phyloP scores from a whole-genome alignment of 2,797 vertebrate genomes.

The Babyrousa celebensis region DNA sequence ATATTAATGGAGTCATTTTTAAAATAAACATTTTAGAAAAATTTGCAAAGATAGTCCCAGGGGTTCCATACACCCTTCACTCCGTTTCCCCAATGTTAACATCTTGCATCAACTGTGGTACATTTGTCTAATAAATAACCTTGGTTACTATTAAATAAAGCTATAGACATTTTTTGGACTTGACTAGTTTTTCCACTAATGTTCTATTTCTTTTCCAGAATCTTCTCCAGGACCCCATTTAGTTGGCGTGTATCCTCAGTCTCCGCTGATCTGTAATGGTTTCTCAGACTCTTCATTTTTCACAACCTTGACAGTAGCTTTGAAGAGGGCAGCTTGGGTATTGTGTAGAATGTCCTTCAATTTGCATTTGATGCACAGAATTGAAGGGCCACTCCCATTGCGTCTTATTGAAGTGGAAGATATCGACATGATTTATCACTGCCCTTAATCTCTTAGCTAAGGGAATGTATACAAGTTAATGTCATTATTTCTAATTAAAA shows the following conservation, averaged over 20 bases:
- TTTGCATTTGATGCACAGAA: not conserved
- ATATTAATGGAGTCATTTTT: not conserved
- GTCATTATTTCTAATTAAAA: not conserved
- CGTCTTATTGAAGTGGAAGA: not conserved
- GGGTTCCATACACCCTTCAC: not conserved
- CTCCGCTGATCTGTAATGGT: not conserved
- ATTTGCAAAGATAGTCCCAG: slow-evolving; percentile 17
- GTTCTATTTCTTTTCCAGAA: not conserved
- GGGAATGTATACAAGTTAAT: not conserved
- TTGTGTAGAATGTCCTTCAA: not conserved
- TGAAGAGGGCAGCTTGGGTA: not conserved
- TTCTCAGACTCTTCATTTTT: slow-evolving; percentile 18
- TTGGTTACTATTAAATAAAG: not conserved
- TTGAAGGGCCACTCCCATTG: not conserved
- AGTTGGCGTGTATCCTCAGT: not conserved
- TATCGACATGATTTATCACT: not conserved
- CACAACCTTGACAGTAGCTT: not conserved
- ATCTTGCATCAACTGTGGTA: not conserved
- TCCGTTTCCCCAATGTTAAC: not conserved
- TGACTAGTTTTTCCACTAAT: not conserved
- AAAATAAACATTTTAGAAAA: slow-evolving; percentile 47
- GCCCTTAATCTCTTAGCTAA: not conserved
- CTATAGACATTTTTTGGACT: not conserved
- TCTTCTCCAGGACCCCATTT: not conserved
- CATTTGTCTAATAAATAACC: not conserved